phyloP scores from a whole-genome alignment of 2,888 invertebrate species.

The Hypsopygia costalis region DNA sequence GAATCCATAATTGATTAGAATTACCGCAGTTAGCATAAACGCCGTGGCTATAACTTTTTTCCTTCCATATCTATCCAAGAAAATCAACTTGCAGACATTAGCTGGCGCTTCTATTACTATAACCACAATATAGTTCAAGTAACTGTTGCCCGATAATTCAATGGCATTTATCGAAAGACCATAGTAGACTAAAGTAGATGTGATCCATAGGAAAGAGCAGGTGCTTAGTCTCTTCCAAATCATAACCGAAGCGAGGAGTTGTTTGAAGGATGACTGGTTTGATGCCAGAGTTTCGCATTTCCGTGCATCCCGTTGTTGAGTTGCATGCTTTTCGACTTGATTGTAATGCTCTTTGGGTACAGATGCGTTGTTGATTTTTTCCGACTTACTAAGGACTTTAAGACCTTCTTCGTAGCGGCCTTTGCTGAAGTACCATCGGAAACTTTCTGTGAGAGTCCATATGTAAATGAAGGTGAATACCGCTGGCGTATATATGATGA shows the following conservation, averaged over 20 bases:
- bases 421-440: constrained; percentile 79
- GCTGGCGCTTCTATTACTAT: constrained; percentile 87
- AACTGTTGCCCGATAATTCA: constrained; percentile 86
- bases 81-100: constrained; percentile 82
- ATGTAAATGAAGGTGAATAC: constrained; percentile 60
- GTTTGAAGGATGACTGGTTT: constrained; percentile 61
- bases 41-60: constrained; percentile 82
- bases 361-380: constrained; percentile 80
- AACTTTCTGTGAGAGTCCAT: constrained; percentile 66
- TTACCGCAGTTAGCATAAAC: constrained; percentile 82
- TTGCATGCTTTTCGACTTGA: constrained; percentile 66
- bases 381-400: constrained; percentile 81
- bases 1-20: constrained; percentile 82
- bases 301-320: constrained; percentile 58
- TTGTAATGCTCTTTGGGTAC: constrained; percentile 70
- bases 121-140: constrained; percentile 86
- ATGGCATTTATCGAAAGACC: constrained; percentile 90
- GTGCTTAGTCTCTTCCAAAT: constrained; percentile 82
- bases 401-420: constrained; percentile 84
- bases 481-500: constrained; percentile 67
- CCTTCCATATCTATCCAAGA: constrained; percentile 84
- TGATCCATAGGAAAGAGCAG: constrained; percentile 88
- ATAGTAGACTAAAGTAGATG: constrained; percentile 89
- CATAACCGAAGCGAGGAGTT: constrained; percentile 64
- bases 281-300: constrained; percentile 51